These are phyloP conservation scores for Philypnodon macrostomus DNA, from an alignment of 2,797 vertebrate genomes.

Conservation along the genomic window DNA sequence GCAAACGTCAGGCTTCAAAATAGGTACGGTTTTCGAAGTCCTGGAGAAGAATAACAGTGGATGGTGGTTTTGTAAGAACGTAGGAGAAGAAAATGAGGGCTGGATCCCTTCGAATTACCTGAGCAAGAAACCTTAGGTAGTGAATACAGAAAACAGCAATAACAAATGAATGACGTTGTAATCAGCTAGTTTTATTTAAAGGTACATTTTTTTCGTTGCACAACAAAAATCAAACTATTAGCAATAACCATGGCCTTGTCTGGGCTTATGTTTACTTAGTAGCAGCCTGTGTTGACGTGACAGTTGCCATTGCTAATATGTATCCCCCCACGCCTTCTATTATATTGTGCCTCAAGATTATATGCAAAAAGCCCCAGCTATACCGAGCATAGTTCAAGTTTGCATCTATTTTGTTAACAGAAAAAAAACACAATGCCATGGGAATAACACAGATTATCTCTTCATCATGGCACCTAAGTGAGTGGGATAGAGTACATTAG, in stretches of 20 bases:
- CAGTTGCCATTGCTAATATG: constrained; percentile 40
- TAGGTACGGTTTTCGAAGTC: constrained; percentile 93
- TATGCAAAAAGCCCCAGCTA: constrained; percentile 61
- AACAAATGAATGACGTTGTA: constrained; percentile 36
- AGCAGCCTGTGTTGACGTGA: constrained; percentile 43
- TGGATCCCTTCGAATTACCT: constrained; percentile 99
- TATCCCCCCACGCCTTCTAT: constrained; percentile 58
- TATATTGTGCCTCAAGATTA: constrained; percentile 71
- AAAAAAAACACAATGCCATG: too few species aligned
- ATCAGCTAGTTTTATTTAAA: constrained; percentile 74
- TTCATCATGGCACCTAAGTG: too few species aligned
- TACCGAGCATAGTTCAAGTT: constrained; percentile 47
- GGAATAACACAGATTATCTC: too few species aligned
- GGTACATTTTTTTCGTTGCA: constrained; percentile 64
- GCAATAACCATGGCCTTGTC: constrained; percentile 56
- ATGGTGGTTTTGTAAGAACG: constrained; percentile 98
- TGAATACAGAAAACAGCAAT: constrained; percentile 8
- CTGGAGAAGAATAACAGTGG: constrained; percentile 90
- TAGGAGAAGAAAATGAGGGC: constrained; percentile 87
- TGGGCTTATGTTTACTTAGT: constrained; percentile 57
- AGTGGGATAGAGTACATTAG: too few species aligned
- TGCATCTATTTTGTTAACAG: constrained; percentile 20
- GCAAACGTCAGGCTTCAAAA: constrained; percentile 90
- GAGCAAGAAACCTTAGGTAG: constrained; percentile 87
- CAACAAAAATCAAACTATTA: constrained; percentile 53